These are phyloP conservation scores for Mnemiopsis leidyi DNA, from an alignment of 37 sponge, comb jelly and placozoan genomes.

Conservation along the genomic window DNA sequence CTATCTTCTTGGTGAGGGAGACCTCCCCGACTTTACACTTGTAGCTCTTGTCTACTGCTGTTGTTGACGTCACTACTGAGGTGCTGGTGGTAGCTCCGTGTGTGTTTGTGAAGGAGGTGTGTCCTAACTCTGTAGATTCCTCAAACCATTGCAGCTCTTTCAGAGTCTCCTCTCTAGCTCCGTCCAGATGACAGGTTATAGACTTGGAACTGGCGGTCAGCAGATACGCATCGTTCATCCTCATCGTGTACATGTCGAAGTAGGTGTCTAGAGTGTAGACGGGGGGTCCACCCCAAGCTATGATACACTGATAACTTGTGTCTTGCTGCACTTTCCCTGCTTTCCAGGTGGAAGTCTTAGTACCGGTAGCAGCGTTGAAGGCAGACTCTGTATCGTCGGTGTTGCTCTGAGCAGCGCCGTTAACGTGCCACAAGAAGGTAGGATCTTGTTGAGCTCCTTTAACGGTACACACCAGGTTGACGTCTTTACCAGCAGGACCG, in stretches of 20 bases:
- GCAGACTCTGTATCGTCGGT: background rate
- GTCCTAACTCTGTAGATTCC: background rate
- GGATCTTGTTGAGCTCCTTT: background rate
- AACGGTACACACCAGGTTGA: background rate
- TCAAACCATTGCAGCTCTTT: slow-evolving; percentile 1
- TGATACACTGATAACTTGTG: background rate
- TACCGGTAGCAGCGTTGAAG: background rate
- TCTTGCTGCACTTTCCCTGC: background rate
- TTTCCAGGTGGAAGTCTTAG: slow-evolving; percentile 33
- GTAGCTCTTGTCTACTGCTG: background rate
- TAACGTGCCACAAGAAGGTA: background rate
- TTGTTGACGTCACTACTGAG: background rate
- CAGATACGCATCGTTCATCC: background rate
- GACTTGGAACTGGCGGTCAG: background rate
- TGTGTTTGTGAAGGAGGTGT: background rate
- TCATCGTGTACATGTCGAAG: background rate
- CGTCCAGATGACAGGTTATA: background rate
- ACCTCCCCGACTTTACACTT: background rate
- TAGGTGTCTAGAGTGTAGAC: background rate
- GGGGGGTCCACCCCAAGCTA: background rate
- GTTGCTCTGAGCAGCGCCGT: background rate
- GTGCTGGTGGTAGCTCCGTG: background rate
- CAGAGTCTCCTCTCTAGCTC: slow-evolving; percentile 1
- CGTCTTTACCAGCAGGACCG: background rate
- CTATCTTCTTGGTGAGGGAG: background rate